Conservation (phyloP, 92 coral and sea anemone species). For the Porites rus region DNA sequence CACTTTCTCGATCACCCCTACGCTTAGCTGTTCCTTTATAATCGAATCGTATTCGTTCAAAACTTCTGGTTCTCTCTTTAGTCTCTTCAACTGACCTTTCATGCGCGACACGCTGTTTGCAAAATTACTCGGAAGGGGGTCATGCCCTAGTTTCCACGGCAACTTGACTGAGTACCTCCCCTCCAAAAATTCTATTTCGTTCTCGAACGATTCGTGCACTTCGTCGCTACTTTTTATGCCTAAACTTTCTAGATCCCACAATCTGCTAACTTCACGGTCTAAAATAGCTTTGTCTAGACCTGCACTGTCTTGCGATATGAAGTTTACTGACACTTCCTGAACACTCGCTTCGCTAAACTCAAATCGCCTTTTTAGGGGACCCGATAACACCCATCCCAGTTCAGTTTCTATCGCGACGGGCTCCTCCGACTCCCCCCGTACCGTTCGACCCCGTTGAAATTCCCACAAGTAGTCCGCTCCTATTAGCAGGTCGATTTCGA, state of each 20-base stretch:
- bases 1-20: conserved; percentile 53
- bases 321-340: conserved; percentile 21
- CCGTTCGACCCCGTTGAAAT: conserved; percentile 36
- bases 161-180: conserved; percentile 49
- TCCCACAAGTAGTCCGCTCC: no score
- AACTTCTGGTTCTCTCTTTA: conserved; percentile 38
- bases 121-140: conserved; percentile 25
- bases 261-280: conserved; percentile 11
- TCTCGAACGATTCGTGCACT: conserved; percentile 61
- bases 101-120: conserved; percentile 38
- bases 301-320: conserved; percentile 14
- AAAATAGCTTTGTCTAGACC: background rate
- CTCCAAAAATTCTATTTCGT: conserved; percentile 30
- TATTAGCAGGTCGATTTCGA: no score
- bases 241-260: conserved; percentile 67
- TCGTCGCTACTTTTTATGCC: conserved; percentile 51
- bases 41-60: conserved; percentile 44
- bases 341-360: no score
- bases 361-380: no score
- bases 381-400: no score
- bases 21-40: conserved; percentile 49
- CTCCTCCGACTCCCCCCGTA: conserved; percentile 47
- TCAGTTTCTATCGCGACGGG: background rate
- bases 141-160: conserved; percentile 59
- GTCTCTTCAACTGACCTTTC: conserved; percentile 38